Evolutionary conservation across 2,888 invertebrate genomes (phyloP), one percentile per base, ranked within the genome.

Genomic region (Scelioninae gen. 1): DNA sequence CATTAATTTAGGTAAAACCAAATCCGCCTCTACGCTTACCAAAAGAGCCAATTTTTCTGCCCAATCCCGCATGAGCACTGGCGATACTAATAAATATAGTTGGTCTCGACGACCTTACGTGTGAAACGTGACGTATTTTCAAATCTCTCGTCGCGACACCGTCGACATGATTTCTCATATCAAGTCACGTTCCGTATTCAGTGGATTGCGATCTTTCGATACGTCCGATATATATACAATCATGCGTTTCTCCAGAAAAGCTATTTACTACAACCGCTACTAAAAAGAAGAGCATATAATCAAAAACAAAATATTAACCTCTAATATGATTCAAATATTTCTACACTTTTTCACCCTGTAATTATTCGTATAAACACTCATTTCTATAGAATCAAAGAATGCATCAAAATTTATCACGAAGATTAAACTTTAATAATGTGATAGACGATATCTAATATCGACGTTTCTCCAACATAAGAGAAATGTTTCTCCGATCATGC

Each of bases 51-150:
- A 23, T 68, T 47, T 69, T 72, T 58, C 60, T 23, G 58, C 34
- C 62, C 45, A 32, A 53, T 40, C 34, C 45, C 56, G 43, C 5
- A 31, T 13, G 34, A 55, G 56, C 56, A 47, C 45, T 31, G 11
- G 65, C 62, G 62, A 69, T 77, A 77, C 62, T 72, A 56, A 51
- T 60, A 66, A 66, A 79, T 72, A 79, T 60, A 66, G 65, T 79
- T 43, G 65, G 58, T 66, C 56, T 40, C 72, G 58, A 63, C 65
- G 66, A 79, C 66, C 72, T 66, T 66, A 79, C 60, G 72, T 65
- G 66, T 29, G 65, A 66, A 60, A 79, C 79, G 79, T 79, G 79
- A 79, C 43, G 72, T 79, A 66, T 79, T 79, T 79, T 79, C 79
- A 66, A 79, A 79, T 83, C 71, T 65, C 62, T 31, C 51, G 53